phyloP scores from a whole-genome alignment of 2,888 invertebrate genomes.

The Phengaris alcon region DNA sequence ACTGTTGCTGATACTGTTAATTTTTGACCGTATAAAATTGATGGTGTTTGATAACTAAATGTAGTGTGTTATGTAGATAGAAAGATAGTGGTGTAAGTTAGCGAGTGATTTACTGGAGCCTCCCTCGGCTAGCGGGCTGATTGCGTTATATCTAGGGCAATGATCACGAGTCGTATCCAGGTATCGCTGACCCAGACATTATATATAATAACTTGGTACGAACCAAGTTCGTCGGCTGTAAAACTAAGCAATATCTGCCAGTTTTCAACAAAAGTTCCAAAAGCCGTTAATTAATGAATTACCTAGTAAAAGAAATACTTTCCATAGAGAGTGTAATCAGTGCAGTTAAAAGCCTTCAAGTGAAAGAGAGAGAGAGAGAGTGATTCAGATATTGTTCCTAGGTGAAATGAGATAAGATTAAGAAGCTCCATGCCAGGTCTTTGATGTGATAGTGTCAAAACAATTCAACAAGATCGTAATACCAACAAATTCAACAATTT shows the following conservation, averaged over 20 bases:
- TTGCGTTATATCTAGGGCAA: slow-evolving; percentile 19
- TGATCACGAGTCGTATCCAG: neutral
- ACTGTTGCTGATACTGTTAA: neutral
- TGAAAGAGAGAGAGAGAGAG: too few species aligned
- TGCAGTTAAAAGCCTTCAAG: too few species aligned
- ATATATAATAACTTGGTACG: too few species aligned
- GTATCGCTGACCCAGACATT: neutral
- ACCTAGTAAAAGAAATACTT: too few species aligned
- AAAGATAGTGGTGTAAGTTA: slow-evolving; percentile 6
- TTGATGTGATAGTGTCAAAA: neutral
- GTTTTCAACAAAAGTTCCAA: too few species aligned
- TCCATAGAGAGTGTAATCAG: too few species aligned
- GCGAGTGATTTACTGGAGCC: slow-evolving; percentile 17
- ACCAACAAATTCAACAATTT: neutral
- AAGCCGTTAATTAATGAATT: too few species aligned
- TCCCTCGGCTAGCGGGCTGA: neutral
- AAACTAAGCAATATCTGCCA: too few species aligned
- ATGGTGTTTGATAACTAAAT: neutral
- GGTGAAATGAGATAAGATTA: neutral
- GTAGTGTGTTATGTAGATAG: neutral
- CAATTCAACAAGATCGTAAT: neutral
- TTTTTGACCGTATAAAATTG: neutral
- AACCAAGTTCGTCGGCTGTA: too few species aligned
- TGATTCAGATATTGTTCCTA: neutral
- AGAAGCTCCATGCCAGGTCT: neutral